phyloP scores from a whole-genome alignment of 2,888 invertebrate species.

The Nephrocerus scutellatus region DNA sequence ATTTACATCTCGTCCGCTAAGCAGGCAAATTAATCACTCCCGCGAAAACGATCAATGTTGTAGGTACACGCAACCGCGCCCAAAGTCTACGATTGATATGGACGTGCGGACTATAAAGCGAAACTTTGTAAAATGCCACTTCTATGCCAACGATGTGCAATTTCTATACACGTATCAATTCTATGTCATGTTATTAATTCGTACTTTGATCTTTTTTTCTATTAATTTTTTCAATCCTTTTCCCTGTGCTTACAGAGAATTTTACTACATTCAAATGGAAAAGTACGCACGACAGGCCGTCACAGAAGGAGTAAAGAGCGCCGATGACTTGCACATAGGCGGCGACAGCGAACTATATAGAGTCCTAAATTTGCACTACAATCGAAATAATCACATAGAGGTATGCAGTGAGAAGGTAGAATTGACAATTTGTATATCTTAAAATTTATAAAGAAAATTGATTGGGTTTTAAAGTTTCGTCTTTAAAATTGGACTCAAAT shows the following conservation, averaged over 20 bases:
- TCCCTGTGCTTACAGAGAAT: constrained; percentile 80
- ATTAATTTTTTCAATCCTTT: background rate
- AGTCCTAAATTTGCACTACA: constrained; percentile 97
- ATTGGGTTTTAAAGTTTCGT: background rate
- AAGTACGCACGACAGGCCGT: constrained; percentile 98
- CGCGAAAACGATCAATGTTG: too few species aligned
- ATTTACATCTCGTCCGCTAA: too few species aligned
- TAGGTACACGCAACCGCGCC: too few species aligned
- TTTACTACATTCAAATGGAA: constrained; percentile 99
- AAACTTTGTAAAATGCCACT: too few species aligned
- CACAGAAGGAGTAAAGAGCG: constrained; percentile 88
- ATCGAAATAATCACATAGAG: constrained; percentile 69
- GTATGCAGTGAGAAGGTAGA: constrained; percentile 30
- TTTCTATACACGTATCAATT: too few species aligned
- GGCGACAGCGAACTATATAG: constrained; percentile 96
- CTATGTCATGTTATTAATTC: too few species aligned
- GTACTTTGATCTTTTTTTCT: background rate
- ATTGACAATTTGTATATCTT: background rate
- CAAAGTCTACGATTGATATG: too few species aligned
- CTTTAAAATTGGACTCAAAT: too few species aligned
- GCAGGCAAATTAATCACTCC: too few species aligned
- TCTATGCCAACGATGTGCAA: too few species aligned
- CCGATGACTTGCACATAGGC: constrained; percentile 89
- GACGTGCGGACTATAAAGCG: too few species aligned
- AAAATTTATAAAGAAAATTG: background rate